Conservation (phyloP, 2,888 invertebrate species). For the Rutpela maculata region DNA sequence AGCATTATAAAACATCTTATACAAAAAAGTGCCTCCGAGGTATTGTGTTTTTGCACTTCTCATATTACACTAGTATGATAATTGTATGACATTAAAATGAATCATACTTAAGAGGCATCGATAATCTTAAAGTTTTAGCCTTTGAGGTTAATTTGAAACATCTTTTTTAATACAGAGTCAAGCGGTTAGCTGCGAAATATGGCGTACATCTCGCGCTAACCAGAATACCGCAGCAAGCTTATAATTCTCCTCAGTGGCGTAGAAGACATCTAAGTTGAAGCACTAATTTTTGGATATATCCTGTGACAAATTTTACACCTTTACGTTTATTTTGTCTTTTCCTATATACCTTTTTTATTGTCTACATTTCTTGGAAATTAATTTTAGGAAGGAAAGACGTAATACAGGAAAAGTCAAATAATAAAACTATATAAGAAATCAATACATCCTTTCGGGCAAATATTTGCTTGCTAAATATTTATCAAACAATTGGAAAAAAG, state of each 20-base stretch:
- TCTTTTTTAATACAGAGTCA: constrained; percentile 14
- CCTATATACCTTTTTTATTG: not conserved
- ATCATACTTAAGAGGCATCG: not conserved
- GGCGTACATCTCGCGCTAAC: constrained; percentile 10
- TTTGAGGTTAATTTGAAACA: not conserved
- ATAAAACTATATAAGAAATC: not conserved
- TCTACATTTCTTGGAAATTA: not conserved
- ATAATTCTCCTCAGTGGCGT: constrained; percentile 1
- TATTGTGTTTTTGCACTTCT: too few relatives aligned
- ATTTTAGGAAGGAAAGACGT: not conserved
- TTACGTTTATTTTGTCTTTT: too few relatives aligned
- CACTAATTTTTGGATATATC: not conserved
- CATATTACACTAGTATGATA: too few relatives aligned
- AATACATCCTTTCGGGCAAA: not conserved
- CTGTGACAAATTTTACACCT: too few relatives aligned
- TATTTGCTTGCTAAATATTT: not conserved
- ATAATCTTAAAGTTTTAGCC: constrained; percentile 4
- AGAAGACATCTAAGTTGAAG: not conserved
- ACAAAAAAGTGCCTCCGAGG: too few relatives aligned
- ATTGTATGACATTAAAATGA: not conserved
- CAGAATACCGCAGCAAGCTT: constrained; percentile 14
- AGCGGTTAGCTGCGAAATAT: constrained; percentile 6
- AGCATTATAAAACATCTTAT: too few relatives aligned
- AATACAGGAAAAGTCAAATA: not conserved
- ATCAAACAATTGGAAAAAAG: not conserved